These are phyloP conservation scores for Odiellus spinosus DNA, from an alignment of 2,888 invertebrate species.

Conservation along the genomic window DNA sequence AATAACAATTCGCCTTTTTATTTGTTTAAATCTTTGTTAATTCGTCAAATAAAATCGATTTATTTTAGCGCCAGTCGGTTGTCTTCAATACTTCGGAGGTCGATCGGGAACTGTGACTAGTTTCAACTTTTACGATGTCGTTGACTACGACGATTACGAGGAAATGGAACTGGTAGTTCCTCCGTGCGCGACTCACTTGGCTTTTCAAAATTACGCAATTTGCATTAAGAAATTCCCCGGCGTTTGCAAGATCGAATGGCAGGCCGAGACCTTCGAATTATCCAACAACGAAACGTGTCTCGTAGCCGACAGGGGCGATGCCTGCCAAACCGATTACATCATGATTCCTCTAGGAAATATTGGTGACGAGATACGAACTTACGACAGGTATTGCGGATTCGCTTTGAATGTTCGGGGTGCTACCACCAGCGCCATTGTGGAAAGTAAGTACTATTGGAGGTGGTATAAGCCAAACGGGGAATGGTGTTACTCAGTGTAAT, in stretches of 20 bases:
- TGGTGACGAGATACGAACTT: conserved; percentile 7
- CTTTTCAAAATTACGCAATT: background rate
- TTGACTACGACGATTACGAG: too few relatives aligned
- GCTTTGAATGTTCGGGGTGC: conserved; percentile 1
- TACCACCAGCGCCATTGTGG: too few relatives aligned
- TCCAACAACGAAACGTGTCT: background rate
- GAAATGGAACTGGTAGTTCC: background rate
- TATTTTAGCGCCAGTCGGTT: conserved; percentile 3
- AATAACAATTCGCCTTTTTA: too few relatives aligned
- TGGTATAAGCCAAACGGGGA: too few relatives aligned
- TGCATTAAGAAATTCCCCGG: background rate
- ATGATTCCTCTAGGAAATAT: conserved; percentile 9
- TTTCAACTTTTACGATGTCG: conserved; percentile 12
- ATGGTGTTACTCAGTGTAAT: too few relatives aligned
- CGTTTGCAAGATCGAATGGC: background rate
- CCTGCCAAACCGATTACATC: conserved; percentile 10
- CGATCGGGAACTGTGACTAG: conserved; percentile 9
- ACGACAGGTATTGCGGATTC: conserved; percentile 14
- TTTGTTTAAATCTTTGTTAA: background rate
- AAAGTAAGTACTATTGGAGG: too few relatives aligned
- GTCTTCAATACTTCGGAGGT: conserved; percentile 10
- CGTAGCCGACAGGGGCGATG: conserved; percentile 8
- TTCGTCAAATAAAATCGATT: background rate
- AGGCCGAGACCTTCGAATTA: background rate
- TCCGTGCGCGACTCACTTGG: background rate